Conservation (phyloP, 2,888 invertebrate species). For the Pheosia gnoma region DNA sequence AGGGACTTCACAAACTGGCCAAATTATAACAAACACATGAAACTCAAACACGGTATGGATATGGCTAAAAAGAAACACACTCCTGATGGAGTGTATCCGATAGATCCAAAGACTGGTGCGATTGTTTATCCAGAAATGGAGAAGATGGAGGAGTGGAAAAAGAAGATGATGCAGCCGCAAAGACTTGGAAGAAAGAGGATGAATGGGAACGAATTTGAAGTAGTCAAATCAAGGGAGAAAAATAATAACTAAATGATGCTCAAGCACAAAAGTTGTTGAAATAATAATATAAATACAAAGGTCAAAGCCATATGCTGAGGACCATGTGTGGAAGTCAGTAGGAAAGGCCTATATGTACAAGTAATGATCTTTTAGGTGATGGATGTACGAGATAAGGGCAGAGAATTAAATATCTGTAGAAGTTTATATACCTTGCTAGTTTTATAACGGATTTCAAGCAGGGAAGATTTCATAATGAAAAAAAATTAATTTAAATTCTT, state of each 20-base stretch:
- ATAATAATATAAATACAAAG: not conserved
- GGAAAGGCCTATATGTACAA: too few species aligned
- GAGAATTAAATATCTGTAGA: too few species aligned
- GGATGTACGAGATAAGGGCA: too few species aligned
- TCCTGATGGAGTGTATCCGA: constrained; percentile 64
- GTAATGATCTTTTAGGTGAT: too few species aligned
- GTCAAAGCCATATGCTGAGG: too few species aligned
- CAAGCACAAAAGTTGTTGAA: not conserved
- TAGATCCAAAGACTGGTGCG: constrained; percentile 56
- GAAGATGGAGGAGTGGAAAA: constrained; percentile 60
- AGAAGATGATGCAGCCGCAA: constrained; percentile 43
- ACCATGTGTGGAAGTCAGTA: too few species aligned
- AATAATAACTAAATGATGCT: not conserved
- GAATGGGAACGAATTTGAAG: not conserved
- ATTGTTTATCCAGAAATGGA: constrained; percentile 48
- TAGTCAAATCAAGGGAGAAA: not conserved
- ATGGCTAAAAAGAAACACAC: constrained; percentile 64
- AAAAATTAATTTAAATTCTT: too few species aligned
- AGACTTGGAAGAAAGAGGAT: constrained; percentile 35
- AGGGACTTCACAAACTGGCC: constrained; percentile 89
- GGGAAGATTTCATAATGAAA: too few species aligned
- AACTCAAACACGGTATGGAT: constrained; percentile 86
- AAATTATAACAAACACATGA: constrained; percentile 92
- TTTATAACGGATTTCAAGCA: too few species aligned
- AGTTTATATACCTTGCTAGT: too few species aligned